A percentile compares a stretch with the other conserved stretches of the same genome.
phyloP scores from a whole-genome alignment of 2,113 vertebrate species.

The Cynoglossus semilaevis region DNA sequence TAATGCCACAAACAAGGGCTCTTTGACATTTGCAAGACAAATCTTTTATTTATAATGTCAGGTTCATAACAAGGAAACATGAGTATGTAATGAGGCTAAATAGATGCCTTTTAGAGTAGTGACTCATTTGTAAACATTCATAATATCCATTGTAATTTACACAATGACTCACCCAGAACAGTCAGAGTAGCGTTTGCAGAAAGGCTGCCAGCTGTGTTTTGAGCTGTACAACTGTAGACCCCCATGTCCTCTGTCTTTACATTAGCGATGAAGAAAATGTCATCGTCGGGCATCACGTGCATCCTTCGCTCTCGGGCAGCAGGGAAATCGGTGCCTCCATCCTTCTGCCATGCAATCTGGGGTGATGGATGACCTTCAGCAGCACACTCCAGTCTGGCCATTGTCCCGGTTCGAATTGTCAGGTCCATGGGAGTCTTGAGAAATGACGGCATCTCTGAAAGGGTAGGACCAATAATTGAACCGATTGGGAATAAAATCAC shows the following conservation, averaged over 20 bases:
- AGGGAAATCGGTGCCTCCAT: conserved; percentile 95
- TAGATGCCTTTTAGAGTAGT: neutral
- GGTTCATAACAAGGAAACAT: conserved; percentile 10
- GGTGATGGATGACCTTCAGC: conserved; percentile 90
- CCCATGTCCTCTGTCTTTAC: conserved; percentile 94
- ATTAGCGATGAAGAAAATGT: conserved; percentile 95
- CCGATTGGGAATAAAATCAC: neutral
- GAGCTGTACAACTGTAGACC: conserved; percentile 96
- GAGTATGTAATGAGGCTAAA: conserved; percentile 17
- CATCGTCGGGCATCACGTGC: conserved; percentile 98
- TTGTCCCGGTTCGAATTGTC: conserved; percentile 87
- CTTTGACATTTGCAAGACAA: too few species aligned
- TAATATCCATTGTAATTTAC: conserved; percentile 7
- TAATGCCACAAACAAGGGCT: too few species aligned
- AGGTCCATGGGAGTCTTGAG: conserved; percentile 98
- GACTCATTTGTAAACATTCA: conserved; percentile 3
- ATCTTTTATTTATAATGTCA: too few species aligned
- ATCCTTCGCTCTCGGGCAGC: conserved; percentile 93
- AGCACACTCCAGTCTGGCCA: conserved; percentile 91
- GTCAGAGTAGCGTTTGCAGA: conserved; percentile 93
- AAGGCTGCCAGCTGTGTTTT: conserved; percentile 90
- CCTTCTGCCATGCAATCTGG: conserved; percentile 98
- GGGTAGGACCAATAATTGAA: too few species aligned
- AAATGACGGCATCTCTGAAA: conserved; percentile 90
- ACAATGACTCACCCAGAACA: conserved; percentile 83